Evolutionary conservation across 35 echinoderm and acorn worm genomes (phyloP), one percentile per base, ranked within the genome.

Genomic region (Patiria miniata): DNA sequence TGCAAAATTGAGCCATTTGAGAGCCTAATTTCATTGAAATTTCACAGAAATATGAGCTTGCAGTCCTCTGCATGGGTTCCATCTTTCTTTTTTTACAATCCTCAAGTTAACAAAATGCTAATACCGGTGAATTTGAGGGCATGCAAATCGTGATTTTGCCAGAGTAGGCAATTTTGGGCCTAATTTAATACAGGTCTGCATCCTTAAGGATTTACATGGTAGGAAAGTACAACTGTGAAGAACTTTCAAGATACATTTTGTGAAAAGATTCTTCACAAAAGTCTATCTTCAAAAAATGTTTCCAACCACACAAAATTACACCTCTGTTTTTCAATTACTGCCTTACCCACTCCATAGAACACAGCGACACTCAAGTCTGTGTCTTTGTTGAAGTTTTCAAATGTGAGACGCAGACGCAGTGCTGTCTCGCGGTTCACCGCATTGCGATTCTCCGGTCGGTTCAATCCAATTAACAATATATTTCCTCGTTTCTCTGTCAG

Each of bases 311-410:
- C 21, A 33, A 37, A 5, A 40, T 79, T 79, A 7, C 2, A 10
- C 36, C 39, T n/a, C 47, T 86, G n/a, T 83, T 51, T 21, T 7
- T 54, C 2, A 56, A 39, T 26, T 9, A 15, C 40, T 38, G 7
- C 16, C 58, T 86, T 78, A 97, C 95, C 91, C 88, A 91, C 94
- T 32, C 96, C 96, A 94, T 99, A 94, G 19, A 99, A 82, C 30
- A 99, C 86, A 29, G 89, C 96, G 10, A 99, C 96, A 80, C 50
- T 55, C 0, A 86, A 65, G 32, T 90, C 59, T 40, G 87, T 44
- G 38, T 99, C 93, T 23, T 94, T 87, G 18, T 99, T 89, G 81
- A 99, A 99, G 9, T 90, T 34, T 22, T 82, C 40, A 34, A 99
- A 95, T 51, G 96, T 92, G 2, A 83, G 50, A 65, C 85, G 83